Base-by-base conservation (phyloP, 2,797 vertebrate species). In the Crypturellus tataupa region DNA sequence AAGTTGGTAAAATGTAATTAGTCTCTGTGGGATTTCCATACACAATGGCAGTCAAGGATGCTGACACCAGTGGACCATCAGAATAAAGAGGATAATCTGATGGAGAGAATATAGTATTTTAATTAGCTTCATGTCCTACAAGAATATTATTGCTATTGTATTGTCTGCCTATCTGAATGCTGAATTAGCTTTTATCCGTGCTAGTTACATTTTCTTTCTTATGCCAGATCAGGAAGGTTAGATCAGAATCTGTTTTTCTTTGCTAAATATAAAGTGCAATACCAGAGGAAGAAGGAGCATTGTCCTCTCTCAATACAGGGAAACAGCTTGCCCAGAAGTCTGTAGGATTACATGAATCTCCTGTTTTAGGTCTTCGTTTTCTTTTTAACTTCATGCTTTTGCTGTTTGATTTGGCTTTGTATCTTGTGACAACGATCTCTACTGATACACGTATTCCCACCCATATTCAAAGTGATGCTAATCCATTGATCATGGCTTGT, bases 1-100 rank as follows among this genome's bases (percentile, higher is more conserved):
- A 87, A 84, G 58, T 60, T 68, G 90, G 73, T 68, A 79, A 80
- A 80, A 73, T 69, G 40, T 95, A 94, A 95, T 95, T 92, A 93
- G 64, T 85, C 82, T 77, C 70, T 27, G 2, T 55, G 80, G 95
- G 89, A 83, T 95, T 95, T 79, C 56, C 49, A 9, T 53, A 40
- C 68, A 65, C 58, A 21, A 0, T 83, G 79, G 63, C 9, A 80
- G 77, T 64, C 55, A 80, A 56, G 35, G 71, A 69, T 79, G 75
- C 67, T 94, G 89, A 94, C 72, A 94, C 80, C 23, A 76, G 44
- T 64, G 76, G 77, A 79, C 73, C 62, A n/a, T 53, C 85, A 67
- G 31, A 87, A 93, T 65, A 92, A 91, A 91, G 44, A 93, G 27
- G 76, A 83, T 86, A 86, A 96, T 70, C 79, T 85, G 59, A 65